phyloP scores from a whole-genome alignment of 2,797 vertebrate species.

The Vespertilio murinus region DNA sequence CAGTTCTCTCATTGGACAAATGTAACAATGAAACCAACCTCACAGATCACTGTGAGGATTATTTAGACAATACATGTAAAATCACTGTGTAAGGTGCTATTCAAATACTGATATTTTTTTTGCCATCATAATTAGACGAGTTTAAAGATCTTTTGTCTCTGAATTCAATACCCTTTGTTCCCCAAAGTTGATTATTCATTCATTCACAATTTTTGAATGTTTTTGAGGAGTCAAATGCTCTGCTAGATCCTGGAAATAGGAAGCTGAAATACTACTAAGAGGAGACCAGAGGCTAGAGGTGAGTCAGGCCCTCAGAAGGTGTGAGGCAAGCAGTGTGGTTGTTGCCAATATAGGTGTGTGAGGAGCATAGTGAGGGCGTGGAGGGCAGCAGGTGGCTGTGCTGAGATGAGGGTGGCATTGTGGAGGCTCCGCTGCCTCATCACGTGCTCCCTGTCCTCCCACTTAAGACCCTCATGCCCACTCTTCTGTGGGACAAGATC shows the following conservation, averaged over 20 bases:
- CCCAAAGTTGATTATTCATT: background rate
- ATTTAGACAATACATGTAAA: background rate
- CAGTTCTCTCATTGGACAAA: background rate
- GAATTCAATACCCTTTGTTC: background rate
- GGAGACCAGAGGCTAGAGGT: background rate
- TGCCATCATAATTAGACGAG: background rate
- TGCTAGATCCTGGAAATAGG: background rate
- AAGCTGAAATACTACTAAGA: background rate
- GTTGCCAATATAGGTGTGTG: background rate
- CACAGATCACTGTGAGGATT: background rate
- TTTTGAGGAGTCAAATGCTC: background rate
- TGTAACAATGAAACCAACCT: background rate
- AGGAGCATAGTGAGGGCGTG: accelerated
- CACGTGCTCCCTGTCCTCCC: accelerated
- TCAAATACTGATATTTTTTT: background rate
- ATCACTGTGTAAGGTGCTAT: background rate
- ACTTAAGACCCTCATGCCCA: accelerated
- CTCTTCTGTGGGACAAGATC: background rate
- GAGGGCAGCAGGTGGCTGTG: background rate
- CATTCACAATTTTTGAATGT: background rate
- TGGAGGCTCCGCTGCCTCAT: accelerated
- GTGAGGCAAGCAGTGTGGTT: accelerated
- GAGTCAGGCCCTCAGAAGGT: background rate
- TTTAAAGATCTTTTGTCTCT: slow-evolving; percentile 44
- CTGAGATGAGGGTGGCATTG: accelerated